Evolutionary conservation across 2,113 vertebrate species (phyloP).

Genomic region (Cyprinodon brontotheroides): DNA sequence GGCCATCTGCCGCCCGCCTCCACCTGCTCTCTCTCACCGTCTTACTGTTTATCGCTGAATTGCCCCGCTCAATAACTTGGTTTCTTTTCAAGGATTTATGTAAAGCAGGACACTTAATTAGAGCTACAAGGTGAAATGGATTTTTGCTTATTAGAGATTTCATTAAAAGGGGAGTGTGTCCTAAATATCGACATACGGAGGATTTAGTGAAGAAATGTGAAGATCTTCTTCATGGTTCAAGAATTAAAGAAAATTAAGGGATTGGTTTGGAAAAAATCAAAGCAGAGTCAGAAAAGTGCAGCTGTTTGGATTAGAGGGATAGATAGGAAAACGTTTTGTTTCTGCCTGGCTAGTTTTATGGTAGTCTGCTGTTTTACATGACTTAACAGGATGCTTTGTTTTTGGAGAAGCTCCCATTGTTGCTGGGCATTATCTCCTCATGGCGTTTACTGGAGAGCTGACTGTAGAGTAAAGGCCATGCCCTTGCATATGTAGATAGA

Average conservation of each 20-base stretch:
- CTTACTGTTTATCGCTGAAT: neutral
- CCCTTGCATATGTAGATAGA: neutral
- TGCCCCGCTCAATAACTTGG: constrained; percentile 13
- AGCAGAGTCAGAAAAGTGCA: neutral
- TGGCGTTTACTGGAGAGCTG: neutral
- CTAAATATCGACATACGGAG: neutral
- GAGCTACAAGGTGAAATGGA: constrained; percentile 27
- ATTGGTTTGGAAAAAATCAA: neutral
- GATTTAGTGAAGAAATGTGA: neutral
- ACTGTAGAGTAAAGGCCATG: neutral
- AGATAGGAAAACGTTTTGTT: neutral
- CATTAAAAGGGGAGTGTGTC: constrained; percentile 5
- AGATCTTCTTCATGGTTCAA: neutral
- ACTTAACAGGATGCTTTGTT: neutral
- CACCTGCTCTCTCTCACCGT: constrained; percentile 4
- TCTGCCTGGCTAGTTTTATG: neutral
- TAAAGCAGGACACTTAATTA: constrained; percentile 17
- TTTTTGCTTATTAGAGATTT: constrained; percentile 13
- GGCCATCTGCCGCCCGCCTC: constrained; percentile 73
- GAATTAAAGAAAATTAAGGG: neutral
- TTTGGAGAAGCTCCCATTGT: neutral
- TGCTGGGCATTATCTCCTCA: neutral
- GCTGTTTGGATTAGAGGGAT: neutral
- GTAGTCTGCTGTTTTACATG: neutral
- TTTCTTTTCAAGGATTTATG: constrained; percentile 29